Evolutionary conservation across 2,888 invertebrate genomes (phyloP), one percentile per base, ranked within the genome.

Genomic region (Matsumyia berberina): DNA sequence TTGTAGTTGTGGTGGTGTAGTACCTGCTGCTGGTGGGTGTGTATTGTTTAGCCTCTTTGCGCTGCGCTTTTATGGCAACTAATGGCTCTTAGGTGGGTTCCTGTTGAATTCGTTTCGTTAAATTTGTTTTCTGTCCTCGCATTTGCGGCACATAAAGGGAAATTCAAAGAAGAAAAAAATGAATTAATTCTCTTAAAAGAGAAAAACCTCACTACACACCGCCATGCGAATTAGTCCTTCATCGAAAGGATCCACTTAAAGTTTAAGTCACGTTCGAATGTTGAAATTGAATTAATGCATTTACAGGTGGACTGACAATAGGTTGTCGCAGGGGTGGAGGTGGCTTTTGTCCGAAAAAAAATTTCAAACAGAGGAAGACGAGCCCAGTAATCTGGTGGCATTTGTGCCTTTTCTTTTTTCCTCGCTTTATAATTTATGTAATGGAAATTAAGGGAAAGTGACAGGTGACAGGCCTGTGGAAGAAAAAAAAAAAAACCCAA

Each of bases 401-500:
- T 60, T 60, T 60, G 44, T 51, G n/a, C 46, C 51, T 51, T 42
- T 57, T 42, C 39, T 51, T 42, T 57, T 42, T 58, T 67, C 24
- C 51, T 24, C 17, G 49, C 39, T 24, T 60, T 77, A 53, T 77
- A 77, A 62, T 77, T 77, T 69, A 69, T 77, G 62, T 55, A 77
- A 70, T 78, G 69, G 55, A 78, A 62, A 78, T 78, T 78, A 55
- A 60, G 53, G 42, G 39, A 67, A 67, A 58, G 60, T 77, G 67
- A 77, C 60, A 62, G 53, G 57, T 67, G 58, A 57, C 33, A 31
- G 46, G 11, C 8, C 15, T 46, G 12, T n/a, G 4, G 19, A 5
- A 24, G n/a, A 6, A n/a, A n/a, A 19, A 42, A 3, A 51, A 8
- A 55, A 17, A 49, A 19, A 46, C 24, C 24, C 4, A 49, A 66